Base-by-base conservation (phyloP, 2,888 invertebrate genomes). In the Dicyrtomina minuta region DNA sequence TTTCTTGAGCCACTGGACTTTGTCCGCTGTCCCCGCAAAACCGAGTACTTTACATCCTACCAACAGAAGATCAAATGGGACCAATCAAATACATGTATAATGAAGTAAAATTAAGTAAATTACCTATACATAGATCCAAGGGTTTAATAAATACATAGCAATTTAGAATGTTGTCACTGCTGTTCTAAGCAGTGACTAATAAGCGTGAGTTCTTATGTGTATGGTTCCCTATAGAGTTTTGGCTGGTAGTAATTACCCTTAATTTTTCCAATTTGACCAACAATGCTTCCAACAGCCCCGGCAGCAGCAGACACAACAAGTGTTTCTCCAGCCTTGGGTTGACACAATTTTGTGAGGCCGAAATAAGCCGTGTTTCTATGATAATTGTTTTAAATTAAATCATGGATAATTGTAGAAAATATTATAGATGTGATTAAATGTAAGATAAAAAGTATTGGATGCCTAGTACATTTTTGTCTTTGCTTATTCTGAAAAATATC, bases 241-340 rank as follows among this genome's bases (percentile, higher is more conserved):
- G n/a, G n/a, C n/a, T n/a, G n/a, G n/a, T 27, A 49, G 26, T 46
- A 20, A 22, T 49, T 26, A 20, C 20, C 20, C 27, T 44, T 61
- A 60, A 88, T 85, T 83, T 91, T 91, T 1, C 87, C 91, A 73
- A 92, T 88, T 83, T 91, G 91, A 1, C 90, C 91, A 39, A 90
- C 91, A 61, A 88, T 85, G 70, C 86, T 88, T 6, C 91, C 91
- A 17, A 91, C 90, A 20, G 77, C 76, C 20, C 91, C 91, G 24
- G 89, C 91, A 15, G 91, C 91, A 13, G 88, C 88, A 39, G 87
- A 88, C 1, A 92, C 86, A 0, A 89, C 87, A 15, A 92, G 85
- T 0, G 88, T 88, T 81, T 91, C 90, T 13, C 89, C 90, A 8
- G 84, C 77, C 81, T 89, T 88, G 2, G 90, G 90, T 71, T 87